Evolutionary conservation across 2,888 invertebrate species (phyloP).

Genomic region (Danaus chrysippus): DNA sequence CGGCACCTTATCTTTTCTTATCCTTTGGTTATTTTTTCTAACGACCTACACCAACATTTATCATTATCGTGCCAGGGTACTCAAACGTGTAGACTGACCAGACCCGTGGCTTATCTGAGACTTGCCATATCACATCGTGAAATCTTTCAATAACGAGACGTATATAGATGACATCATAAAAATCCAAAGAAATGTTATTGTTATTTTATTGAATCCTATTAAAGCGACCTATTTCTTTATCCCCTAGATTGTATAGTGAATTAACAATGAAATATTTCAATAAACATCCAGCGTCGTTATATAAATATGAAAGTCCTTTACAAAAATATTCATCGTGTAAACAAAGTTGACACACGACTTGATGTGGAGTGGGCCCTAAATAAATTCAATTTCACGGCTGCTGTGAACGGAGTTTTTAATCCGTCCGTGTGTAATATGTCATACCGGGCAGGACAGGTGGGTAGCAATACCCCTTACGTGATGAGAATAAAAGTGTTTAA

Average conservation of each 20-base stretch:
- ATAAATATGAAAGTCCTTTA: constrained; percentile 71
- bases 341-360: constrained; percentile 65
- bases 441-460: constrained; percentile 52
- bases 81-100: constrained; percentile 64
- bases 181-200: constrained; percentile 52
- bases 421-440: constrained; percentile 55
- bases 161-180: constrained; percentile 39
- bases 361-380: constrained; percentile 69
- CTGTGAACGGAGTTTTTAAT: constrained; percentile 58
- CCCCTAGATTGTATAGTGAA: constrained; percentile 57
- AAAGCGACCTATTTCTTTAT: constrained; percentile 56
- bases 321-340: constrained; percentile 74
- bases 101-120: constrained; percentile 55
- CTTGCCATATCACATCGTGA: constrained; percentile 17
- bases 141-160: constrained; percentile 38
- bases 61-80: constrained; percentile 45
- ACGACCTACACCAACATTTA: constrained; percentile 67
- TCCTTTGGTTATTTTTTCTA: constrained; percentile 55
- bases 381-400: constrained; percentile 74
- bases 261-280: constrained; percentile 78
- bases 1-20: constrained; percentile 50
- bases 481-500: constrained; percentile 50
- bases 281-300: constrained; percentile 64
- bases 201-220: constrained; percentile 74
- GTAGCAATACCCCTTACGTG: constrained; percentile 46